Percentiles rank a stretch among this genome's conserved stretches.
Evolutionary conservation across 2,888 invertebrate species (phyloP).

Genomic region (Apamea crenata): DNA sequence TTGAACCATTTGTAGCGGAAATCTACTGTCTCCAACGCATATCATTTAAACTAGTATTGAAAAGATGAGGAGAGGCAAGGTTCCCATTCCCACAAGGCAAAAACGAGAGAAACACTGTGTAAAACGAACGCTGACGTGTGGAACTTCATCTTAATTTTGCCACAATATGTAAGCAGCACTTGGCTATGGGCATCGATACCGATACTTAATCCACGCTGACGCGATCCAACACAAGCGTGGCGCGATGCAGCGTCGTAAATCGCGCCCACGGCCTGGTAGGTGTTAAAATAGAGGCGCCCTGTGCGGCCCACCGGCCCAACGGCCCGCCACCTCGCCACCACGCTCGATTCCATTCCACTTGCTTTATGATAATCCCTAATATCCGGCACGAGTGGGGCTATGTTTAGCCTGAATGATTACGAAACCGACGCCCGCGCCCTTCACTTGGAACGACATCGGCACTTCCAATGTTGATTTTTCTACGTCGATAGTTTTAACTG

Average conservation of each 20-base stretch:
- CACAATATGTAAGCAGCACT: slow-evolving; percentile 14
- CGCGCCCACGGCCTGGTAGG: slow-evolving; percentile 87
- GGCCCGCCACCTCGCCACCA: slow-evolving; percentile 66
- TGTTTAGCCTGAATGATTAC: slow-evolving; percentile 81
- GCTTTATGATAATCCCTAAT: slow-evolving; percentile 90
- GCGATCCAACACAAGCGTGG: slow-evolving; percentile 73
- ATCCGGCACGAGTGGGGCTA: slow-evolving; percentile 86
- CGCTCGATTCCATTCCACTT: slow-evolving; percentile 85
- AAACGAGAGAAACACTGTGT: background rate
- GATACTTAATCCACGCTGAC: slow-evolving; percentile 76
- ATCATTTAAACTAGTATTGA: background rate
- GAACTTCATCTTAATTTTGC: slow-evolving; percentile 23
- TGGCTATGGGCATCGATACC: slow-evolving; percentile 62
- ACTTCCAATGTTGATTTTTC: slow-evolving; percentile 65
- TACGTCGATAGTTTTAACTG: slow-evolving; percentile 63
- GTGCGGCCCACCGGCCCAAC: slow-evolving; percentile 80
- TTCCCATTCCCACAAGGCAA: background rate
- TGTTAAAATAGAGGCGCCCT: slow-evolving; percentile 89
- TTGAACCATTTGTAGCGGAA: slow-evolving; percentile 19
- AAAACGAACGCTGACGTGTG: background rate
- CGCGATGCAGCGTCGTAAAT: slow-evolving; percentile 83
- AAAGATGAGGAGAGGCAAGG: background rate
- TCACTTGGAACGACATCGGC: slow-evolving; percentile 64
- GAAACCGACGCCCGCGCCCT: slow-evolving; percentile 73
- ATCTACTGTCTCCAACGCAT: slow-evolving; percentile 7